A percentile compares a stretch with the other conserved stretches of the same genome.
phyloP scores from a whole-genome alignment of 2,797 vertebrate genomes.

The Mallotus villosus region DNA sequence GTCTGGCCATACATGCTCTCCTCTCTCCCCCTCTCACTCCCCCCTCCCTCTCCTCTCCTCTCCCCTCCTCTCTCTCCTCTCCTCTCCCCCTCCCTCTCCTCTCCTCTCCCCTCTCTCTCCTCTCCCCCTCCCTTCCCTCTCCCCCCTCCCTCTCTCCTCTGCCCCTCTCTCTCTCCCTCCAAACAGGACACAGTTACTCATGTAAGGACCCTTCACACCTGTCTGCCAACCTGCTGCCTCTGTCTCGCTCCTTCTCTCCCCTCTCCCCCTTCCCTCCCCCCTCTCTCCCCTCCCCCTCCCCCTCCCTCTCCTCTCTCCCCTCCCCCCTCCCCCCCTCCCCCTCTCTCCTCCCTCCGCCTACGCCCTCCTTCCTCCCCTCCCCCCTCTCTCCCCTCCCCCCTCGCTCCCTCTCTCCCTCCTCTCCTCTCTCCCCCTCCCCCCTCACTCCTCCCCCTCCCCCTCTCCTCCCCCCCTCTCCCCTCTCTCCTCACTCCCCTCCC shows the following conservation, averaged over 20 bases:
- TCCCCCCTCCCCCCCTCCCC: no score
- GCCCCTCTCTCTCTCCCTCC: no score
- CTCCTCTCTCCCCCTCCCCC: not conserved
- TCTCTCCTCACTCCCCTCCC: no score
- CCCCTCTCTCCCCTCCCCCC: no score
- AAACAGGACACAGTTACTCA: no score
- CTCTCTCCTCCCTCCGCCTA: no score
- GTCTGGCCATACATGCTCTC: not conserved
- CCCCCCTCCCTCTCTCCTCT: no score
- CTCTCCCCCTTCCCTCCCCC: not conserved
- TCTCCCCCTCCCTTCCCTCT: no score
- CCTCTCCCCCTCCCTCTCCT: no score
- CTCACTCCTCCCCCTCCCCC: no score
- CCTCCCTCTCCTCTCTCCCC: conserved; percentile 2
- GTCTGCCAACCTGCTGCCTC: not conserved
- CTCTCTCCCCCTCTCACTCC: not conserved
- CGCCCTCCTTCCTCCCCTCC: not conserved
- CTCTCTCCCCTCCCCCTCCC: no score
- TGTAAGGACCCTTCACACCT: conserved; percentile 10
- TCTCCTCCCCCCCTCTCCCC: not conserved
- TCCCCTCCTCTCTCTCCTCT: not conserved
- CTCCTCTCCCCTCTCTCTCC: not conserved
- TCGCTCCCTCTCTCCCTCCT: no score
- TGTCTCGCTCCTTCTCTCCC: not conserved
- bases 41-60: not conserved